phyloP scores from a whole-genome alignment of 2,113 vertebrate species.

The Phodopus roborovskii region DNA sequence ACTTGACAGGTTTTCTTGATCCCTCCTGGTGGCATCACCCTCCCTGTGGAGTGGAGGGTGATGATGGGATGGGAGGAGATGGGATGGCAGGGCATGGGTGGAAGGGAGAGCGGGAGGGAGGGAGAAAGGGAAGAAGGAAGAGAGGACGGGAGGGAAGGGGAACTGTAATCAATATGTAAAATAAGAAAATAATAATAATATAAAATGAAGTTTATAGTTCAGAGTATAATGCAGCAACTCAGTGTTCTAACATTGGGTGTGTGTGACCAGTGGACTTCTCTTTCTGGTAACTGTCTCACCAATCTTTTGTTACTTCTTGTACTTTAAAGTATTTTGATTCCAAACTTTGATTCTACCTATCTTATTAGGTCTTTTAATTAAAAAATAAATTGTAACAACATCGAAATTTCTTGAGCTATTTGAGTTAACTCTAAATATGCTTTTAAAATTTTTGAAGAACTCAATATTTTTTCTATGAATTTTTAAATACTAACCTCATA shows the following conservation, averaged over 20 bases:
- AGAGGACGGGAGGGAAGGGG: too few species aligned
- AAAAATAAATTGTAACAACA: not conserved
- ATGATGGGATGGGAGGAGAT: too few species aligned
- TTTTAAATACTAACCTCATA: not conserved
- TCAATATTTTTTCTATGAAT: not conserved
- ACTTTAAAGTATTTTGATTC: not conserved
- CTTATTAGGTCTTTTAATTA: not conserved
- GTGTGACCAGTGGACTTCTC: not conserved
- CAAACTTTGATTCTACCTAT: not conserved
- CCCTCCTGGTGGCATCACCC: too few species aligned
- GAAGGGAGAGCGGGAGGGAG: too few species aligned
- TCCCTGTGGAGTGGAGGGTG: too few species aligned
- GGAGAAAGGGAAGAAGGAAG: too few species aligned
- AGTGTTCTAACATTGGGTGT: not conserved
- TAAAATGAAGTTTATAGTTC: not conserved
- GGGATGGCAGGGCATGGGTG: too few species aligned
- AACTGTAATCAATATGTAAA: too few species aligned
- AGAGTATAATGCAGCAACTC: not conserved
- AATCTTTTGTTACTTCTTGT: not conserved
- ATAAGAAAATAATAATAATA: too few species aligned
- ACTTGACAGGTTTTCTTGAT: too few species aligned
- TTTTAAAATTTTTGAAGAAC: not conserved
- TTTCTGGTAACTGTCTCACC: not conserved
- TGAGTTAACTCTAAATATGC: not conserved
- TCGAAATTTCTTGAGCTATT: slow-evolving; percentile 14